phyloP scores from a whole-genome alignment of 2,797 vertebrate species.

The Falco berigora region DNA sequence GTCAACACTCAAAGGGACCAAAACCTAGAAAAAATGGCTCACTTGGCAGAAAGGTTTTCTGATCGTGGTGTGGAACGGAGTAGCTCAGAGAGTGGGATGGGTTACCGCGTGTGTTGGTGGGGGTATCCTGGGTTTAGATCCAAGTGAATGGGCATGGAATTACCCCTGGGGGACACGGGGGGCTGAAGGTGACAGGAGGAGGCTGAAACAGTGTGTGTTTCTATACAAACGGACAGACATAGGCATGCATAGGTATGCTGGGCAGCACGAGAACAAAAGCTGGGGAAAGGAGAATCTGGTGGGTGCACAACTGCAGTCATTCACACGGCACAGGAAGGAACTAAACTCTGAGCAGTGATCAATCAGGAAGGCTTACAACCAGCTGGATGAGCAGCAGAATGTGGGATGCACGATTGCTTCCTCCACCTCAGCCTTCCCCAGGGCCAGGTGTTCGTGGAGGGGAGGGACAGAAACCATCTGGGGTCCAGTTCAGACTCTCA shows the following conservation, averaged over 20 bases:
- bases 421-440: not conserved
- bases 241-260: accelerated
- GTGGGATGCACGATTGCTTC: accelerated
- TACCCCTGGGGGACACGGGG: not conserved
- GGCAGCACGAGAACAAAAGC: not conserved
- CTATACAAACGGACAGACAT: accelerated
- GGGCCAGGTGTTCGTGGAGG: not conserved
- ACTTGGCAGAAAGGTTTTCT: not conserved
- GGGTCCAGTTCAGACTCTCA: not conserved
- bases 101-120: not conserved
- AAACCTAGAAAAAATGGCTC: not conserved
- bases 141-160: not conserved
- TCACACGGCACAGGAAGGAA: not conserved
- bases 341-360: accelerated
- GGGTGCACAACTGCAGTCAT: not conserved
- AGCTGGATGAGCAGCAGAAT: not conserved
- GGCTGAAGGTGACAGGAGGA: not conserved
- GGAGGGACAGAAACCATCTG: not conserved
- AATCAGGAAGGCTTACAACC: not conserved
- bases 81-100: not conserved
- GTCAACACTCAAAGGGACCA: not conserved
- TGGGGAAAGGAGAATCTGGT: not conserved
- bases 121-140: not conserved
- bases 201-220: not conserved
- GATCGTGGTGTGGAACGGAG: not conserved